These are phyloP conservation scores for Natrix natrix DNA, from an alignment of 2,797 vertebrate species.

Conservation along the genomic window DNA sequence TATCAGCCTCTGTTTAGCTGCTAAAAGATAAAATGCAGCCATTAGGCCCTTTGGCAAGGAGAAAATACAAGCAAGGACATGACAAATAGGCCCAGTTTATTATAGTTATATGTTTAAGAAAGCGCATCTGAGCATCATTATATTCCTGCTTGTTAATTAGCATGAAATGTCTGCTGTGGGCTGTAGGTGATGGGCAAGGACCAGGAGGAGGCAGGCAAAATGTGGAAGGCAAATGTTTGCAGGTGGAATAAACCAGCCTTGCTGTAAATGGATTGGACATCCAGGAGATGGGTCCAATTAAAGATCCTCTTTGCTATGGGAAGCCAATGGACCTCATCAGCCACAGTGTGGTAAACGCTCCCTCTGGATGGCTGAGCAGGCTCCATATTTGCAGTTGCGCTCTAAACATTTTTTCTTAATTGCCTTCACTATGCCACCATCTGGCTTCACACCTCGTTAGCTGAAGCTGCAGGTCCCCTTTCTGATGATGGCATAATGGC, in stretches of 20 bases:
- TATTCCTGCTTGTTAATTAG: constrained; percentile 30
- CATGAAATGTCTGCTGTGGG: constrained; percentile 8
- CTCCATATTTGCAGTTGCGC: not conserved
- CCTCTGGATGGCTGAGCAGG: not conserved
- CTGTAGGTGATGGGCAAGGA: constrained; percentile 5
- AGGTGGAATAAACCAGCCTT: not conserved
- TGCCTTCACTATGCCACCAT: constrained; percentile 18
- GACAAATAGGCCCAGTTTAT: not conserved
- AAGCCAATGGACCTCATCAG: constrained; percentile 15
- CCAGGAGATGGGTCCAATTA: not conserved
- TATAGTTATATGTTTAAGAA: not conserved
- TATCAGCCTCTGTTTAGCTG: not conserved
- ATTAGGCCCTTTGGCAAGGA: constrained; percentile 13
- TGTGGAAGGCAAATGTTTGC: not conserved
- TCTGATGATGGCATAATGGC: not conserved
- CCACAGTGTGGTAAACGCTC: constrained; percentile 27
- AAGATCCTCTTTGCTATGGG: constrained; percentile 12
- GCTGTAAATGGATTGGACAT: not conserved
- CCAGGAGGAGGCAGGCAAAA: not conserved
- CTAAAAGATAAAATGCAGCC: constrained; percentile 21
- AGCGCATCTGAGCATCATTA: not conserved
- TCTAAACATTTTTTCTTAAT: constrained; percentile 11
- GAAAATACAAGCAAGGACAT: constrained; percentile 16
- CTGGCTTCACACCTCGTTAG: not conserved
- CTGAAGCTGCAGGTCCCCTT: constrained; percentile 18